A percentile compares a stretch with the other conserved stretches of the same genome.
phyloP scores from a whole-genome alignment of 2,797 vertebrate species.

The Propithecus deckenii region DNA sequence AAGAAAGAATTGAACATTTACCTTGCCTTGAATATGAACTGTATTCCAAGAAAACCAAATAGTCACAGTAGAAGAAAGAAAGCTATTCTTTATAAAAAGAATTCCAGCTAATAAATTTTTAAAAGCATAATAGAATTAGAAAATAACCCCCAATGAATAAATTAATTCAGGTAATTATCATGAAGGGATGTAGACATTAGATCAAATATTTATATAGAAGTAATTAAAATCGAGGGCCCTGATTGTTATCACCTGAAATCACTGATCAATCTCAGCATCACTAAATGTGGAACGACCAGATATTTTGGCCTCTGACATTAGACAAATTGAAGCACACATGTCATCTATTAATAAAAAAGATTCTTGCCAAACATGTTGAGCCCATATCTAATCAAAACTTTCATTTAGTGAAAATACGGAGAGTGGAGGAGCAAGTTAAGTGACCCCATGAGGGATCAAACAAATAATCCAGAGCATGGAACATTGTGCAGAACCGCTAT shows the following conservation, averaged over 20 bases:
- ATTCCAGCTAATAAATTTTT: neutral
- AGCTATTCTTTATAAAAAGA: neutral
- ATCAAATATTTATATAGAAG: neutral
- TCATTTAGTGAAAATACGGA: neutral
- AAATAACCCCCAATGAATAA: neutral
- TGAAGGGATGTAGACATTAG: neutral
- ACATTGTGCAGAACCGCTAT: neutral
- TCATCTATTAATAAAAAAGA: neutral
- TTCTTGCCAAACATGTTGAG: neutral
- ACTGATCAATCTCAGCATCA: neutral
- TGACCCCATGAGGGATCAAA: neutral
- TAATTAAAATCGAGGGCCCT: neutral
- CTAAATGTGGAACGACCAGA: neutral
- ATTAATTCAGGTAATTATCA: neutral
- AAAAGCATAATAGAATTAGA: neutral
- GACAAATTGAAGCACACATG: neutral
- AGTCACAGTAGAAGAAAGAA: neutral
- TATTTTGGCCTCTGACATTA: neutral
- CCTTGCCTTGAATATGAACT: neutral
- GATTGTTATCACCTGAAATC: neutral
- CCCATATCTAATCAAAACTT: neutral
- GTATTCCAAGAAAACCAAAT: neutral
- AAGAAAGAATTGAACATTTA: neutral
- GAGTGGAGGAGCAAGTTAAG: neutral
- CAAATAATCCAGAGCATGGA: neutral